Evolutionary conservation across 53 echinoderm and acorn worm genomes (phyloP).

Genomic region (Antedon mediterranea): DNA sequence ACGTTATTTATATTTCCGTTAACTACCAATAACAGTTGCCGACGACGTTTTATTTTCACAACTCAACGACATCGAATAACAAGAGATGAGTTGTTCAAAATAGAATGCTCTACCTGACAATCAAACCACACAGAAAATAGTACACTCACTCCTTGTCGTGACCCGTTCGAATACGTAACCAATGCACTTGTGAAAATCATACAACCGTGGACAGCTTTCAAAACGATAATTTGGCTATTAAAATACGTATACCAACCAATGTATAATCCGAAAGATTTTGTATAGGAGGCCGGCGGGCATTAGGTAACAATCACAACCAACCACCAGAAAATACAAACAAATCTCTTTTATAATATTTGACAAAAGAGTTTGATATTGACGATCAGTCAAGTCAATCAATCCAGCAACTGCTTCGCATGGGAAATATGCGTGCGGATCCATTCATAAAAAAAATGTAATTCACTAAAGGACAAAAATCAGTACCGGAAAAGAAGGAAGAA

Average conservation of each 20-base stretch:
- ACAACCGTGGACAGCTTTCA: background rate
- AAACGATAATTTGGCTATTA: background rate
- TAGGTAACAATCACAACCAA: background rate
- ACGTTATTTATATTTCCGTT: background rate
- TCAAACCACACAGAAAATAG: background rate
- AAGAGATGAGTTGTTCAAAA: background rate
- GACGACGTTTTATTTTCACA: background rate
- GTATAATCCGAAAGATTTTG: background rate
- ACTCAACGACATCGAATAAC: background rate
- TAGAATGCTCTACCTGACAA: background rate
- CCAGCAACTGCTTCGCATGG: background rate
- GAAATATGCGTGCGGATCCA: background rate
- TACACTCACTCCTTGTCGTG: background rate
- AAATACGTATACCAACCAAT: background rate
- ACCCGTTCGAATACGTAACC: background rate
- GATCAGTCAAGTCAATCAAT: background rate
- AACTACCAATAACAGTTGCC: background rate
- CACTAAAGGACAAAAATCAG: background rate
- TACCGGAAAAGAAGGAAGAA: too few species aligned
- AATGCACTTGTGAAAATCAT: background rate
- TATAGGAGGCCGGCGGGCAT: background rate
- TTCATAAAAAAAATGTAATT: background rate
- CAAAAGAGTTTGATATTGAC: background rate
- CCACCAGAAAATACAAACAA: slow-evolving; percentile 1
- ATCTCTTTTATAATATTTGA: background rate